Evolutionary conservation across 2,113 vertebrate species (phyloP).

Genomic region (Columba livia): DNA sequence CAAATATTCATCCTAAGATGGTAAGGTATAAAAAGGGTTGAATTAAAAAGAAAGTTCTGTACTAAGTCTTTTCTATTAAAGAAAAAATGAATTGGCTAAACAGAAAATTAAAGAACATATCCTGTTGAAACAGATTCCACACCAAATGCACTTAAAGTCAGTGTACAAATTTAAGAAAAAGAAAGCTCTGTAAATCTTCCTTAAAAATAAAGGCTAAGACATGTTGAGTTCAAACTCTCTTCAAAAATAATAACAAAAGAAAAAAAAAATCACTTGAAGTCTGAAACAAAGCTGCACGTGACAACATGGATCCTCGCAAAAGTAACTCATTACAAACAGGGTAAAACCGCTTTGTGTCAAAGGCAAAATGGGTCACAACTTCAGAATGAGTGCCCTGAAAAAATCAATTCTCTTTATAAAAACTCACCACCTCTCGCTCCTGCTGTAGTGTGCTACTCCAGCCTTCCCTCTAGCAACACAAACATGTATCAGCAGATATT

Average conservation of each 20-base stretch:
- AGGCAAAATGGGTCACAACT: not conserved
- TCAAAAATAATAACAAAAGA: not conserved
- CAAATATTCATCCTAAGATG: conserved; percentile 51
- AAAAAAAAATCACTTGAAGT: not conserved
- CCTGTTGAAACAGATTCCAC: not conserved
- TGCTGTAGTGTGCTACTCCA: not conserved
- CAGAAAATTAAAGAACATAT: not conserved
- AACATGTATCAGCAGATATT: not conserved
- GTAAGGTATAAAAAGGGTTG: not conserved
- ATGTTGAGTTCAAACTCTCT: not conserved
- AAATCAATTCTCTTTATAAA: not conserved
- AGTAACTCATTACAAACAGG: not conserved
- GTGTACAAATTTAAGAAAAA: not conserved
- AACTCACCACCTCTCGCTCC: not conserved
- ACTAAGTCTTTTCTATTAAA: not conserved
- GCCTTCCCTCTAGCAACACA: not conserved
- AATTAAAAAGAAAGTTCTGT: not conserved
- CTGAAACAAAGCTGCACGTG: not conserved
- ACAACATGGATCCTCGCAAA: not conserved
- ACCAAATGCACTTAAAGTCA: not conserved
- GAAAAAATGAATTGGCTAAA: not conserved
- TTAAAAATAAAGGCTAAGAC: not conserved
- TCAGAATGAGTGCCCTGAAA: not conserved
- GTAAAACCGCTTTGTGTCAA: not conserved
- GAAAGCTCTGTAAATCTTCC: not conserved